Base-by-base conservation (phyloP, 37 sponge, comb jelly and placozoan species). In the Theonella swinhoei region DNA sequence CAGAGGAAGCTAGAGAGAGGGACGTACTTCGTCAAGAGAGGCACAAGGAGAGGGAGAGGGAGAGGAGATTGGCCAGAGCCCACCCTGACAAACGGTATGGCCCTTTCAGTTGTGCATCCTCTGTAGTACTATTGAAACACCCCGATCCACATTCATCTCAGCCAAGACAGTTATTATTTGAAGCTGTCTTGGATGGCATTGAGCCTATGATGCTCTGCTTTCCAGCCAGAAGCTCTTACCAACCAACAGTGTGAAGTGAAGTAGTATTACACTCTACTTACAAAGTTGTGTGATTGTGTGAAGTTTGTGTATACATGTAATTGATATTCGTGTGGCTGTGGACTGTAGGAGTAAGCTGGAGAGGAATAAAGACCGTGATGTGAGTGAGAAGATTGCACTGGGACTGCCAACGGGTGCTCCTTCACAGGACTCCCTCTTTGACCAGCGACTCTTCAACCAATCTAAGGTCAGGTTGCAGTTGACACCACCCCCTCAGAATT, bases 21-120 rank as follows among this genome's bases (percentile, higher is more conserved):
- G 99, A 99, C 26, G 87, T 96, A 37, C 81, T 99, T 66, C 85
- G 97, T 60, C 75, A 94, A 37, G 99, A 99, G 63, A 75, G 99
- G 36, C 99, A 96, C 99, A 96, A 95, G 76, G 99, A 99, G 66
- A 85, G 99, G 39, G 97, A 99, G 77, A 77, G 99, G 43, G 90
- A 96, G 76, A 88, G 97, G 40, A 76, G 99, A 38, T 72, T 99
- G 43, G 95, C 91, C 62, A 84, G 82, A 30, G 97, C 97, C 24
- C 81, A 85, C 64, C 90, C 90, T 40, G 86, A 90, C 25, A 89
- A 73, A 39, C 43, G 83, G 83, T 83, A 26, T n/a, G n/a, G n/a
- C n/a, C n/a, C n/a, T n/a, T n/a, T n/a, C 31, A 25, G 62, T 25
- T 70, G 70, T 28, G 70, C 1, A 70, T 7, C 22, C 2, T 32